phyloP scores from a whole-genome alignment of 2,888 invertebrate species.

The Polyommatus icarus region DNA sequence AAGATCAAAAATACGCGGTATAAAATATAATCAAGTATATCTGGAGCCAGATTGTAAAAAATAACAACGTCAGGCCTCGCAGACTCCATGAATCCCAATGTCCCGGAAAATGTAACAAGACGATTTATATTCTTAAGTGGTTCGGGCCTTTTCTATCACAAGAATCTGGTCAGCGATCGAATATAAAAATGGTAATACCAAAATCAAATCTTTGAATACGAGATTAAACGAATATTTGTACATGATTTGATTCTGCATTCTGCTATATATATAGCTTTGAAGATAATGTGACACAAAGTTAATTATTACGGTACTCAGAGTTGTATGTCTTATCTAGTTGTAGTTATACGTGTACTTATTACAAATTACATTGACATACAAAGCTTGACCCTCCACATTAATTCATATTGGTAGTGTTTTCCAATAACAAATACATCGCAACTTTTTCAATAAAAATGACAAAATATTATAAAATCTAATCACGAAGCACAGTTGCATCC shows the following conservation, averaged over 20 bases:
- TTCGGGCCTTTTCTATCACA: constrained; percentile 69
- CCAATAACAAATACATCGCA: neutral
- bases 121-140: constrained; percentile 76
- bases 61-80: constrained; percentile 66
- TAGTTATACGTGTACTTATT: too few relatives aligned
- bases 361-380: too few relatives aligned
- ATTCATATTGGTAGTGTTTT: neutral
- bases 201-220: constrained; percentile 5
- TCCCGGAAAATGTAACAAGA: constrained; percentile 79
- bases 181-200: constrained; percentile 32
- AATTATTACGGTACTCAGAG: neutral
- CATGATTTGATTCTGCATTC: neutral
- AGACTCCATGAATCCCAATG: constrained; percentile 79
- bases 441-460: constrained; percentile 12
- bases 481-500: constrained; percentile 76
- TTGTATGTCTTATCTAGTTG: too few relatives aligned
- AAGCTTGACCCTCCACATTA: too few relatives aligned
- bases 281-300: neutral
- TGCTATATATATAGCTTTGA: neutral
- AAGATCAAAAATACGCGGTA: neutral
- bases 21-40: constrained; percentile 47
- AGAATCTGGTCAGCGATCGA: constrained; percentile 64
- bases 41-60: constrained; percentile 53
- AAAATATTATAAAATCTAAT: constrained; percentile 59
- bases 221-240: neutral